These are phyloP conservation scores for Chrysomela aeneicollis DNA, from an alignment of 2,888 invertebrate species.

Conservation along the genomic window DNA sequence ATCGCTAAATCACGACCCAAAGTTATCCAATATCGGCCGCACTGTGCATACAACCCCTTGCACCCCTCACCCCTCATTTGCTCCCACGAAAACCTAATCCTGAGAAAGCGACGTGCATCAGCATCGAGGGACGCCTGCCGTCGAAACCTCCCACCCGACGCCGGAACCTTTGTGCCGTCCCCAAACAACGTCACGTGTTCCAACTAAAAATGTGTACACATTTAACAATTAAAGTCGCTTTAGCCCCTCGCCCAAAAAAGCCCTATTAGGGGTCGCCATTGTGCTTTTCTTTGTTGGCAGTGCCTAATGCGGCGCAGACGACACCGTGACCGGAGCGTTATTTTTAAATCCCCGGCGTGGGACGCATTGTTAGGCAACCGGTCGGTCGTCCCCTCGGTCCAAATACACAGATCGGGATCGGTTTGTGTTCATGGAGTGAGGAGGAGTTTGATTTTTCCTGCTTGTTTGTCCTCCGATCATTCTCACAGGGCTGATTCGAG, in stretches of 20 bases:
- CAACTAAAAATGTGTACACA: conserved; percentile 49
- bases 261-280: conserved; percentile 43
- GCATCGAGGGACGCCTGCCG: conserved; percentile 11
- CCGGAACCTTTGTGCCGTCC: conserved; percentile 32
- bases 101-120: conserved; percentile 33
- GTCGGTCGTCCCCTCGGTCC: conserved; percentile 28
- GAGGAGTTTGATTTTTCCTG: conserved; percentile 8
- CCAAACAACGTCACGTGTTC: conserved; percentile 52
- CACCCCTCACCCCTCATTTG: neutral
- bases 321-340: conserved; percentile 49
- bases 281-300: conserved; percentile 42
- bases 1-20: neutral
- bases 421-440: conserved; percentile 5
- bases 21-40: conserved; percentile 3
- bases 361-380: conserved; percentile 40
- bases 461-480: too few relatives aligned
- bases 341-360: conserved; percentile 46
- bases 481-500: too few relatives aligned
- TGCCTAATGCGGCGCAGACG: conserved; percentile 45
- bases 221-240: conserved; percentile 55
- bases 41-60: neutral
- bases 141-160: conserved; percentile 30
- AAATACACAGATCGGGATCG: conserved; percentile 35
- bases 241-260: conserved; percentile 45
- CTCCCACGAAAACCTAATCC: conserved; percentile 34